Percentiles rank a stretch among this genome's conserved stretches.
These are phyloP conservation scores for Apostichopus californicus DNA, from an alignment of 35 echinoderm and acorn worm genomes.

Conservation along the genomic window DNA sequence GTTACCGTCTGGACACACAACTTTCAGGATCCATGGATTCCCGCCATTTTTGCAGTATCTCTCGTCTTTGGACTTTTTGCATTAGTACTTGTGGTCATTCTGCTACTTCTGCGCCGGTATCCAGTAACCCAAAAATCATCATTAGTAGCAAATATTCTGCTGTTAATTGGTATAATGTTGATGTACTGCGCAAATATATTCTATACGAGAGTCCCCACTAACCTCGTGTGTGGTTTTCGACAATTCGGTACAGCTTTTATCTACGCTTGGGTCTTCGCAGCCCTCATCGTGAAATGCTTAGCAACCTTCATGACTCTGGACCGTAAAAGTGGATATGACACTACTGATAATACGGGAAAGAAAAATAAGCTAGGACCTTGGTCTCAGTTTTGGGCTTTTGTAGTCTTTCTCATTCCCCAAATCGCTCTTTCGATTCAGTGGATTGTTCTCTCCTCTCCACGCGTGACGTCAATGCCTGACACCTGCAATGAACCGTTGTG, in stretches of 20 bases:
- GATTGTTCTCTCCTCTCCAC: slow-evolving; percentile 51
- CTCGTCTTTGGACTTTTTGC: slow-evolving; percentile 45
- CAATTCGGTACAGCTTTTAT: slow-evolving; percentile 62
- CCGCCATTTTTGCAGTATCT: slow-evolving; percentile 48
- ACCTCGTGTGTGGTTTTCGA: slow-evolving; percentile 60
- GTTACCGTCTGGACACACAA: not conserved
- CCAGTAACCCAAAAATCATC: slow-evolving; percentile 22
- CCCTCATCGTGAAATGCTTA: slow-evolving; percentile 58
- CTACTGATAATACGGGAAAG: not conserved
- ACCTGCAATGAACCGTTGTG: not conserved
- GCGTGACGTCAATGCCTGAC: not conserved
- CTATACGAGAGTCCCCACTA: slow-evolving; percentile 44
- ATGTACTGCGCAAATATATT: slow-evolving; percentile 68
- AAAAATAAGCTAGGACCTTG: not conserved
- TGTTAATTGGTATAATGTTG: slow-evolving; percentile 59
- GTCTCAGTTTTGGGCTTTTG: slow-evolving; percentile 48
- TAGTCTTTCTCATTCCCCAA: slow-evolving; percentile 50
- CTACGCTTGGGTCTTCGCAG: slow-evolving; percentile 57
- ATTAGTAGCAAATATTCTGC: slow-evolving; percentile 38
- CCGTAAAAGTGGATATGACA: not conserved
- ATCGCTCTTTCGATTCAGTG: slow-evolving; percentile 52
- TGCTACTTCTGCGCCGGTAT: slow-evolving; percentile 13
- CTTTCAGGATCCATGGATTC: slow-evolving; percentile 50
- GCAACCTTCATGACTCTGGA: not conserved
- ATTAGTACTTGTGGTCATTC: not conserved